phyloP scores from a whole-genome alignment of 1,140 invertebrate species.

The Dendrolimus punctatus region DNA sequence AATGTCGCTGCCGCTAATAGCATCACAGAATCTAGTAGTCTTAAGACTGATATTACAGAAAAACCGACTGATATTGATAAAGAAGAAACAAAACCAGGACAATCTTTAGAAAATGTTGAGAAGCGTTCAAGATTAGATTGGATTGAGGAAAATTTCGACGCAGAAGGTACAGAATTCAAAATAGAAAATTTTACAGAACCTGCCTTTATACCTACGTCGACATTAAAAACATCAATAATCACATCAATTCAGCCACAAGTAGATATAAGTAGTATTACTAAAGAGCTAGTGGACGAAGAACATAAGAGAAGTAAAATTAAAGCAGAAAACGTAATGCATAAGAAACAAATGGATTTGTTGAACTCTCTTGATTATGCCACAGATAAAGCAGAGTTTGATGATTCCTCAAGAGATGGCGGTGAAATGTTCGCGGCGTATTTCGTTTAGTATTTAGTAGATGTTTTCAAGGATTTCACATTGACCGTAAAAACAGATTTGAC shows the following conservation, averaged over 20 bases:
- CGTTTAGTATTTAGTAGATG: constrained; percentile 5
- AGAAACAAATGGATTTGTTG: constrained; percentile 32
- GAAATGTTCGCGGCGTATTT: constrained; percentile 23
- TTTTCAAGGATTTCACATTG: neutral
- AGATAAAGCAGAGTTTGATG: constrained; percentile 23
- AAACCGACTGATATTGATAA: neutral
- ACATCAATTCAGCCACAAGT: constrained; percentile 11
- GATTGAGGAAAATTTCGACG: constrained; percentile 32
- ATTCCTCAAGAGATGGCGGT: constrained; percentile 28
- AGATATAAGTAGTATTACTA: constrained; percentile 29
- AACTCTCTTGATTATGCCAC: constrained; percentile 43
- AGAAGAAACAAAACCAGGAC: neutral
- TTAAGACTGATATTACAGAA: too few species aligned
- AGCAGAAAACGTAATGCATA: constrained; percentile 20
- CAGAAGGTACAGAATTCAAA: constrained; percentile 12
- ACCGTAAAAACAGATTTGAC: too few species aligned
- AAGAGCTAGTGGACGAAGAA: constrained; percentile 18
- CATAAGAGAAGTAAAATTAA: constrained; percentile 14
- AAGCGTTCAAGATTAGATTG: constrained; percentile 29
- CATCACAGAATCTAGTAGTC: too few species aligned
- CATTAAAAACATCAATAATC: constrained; percentile 3
- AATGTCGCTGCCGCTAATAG: neutral
- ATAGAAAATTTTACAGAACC: constrained; percentile 2
- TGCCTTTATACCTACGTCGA: constrained; percentile 7
- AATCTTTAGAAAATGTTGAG: constrained; percentile 1